These are phyloP conservation scores for Akabosia matsudoensis DNA, from an alignment of 1,140 invertebrate genomes.

Conservation along the genomic window DNA sequence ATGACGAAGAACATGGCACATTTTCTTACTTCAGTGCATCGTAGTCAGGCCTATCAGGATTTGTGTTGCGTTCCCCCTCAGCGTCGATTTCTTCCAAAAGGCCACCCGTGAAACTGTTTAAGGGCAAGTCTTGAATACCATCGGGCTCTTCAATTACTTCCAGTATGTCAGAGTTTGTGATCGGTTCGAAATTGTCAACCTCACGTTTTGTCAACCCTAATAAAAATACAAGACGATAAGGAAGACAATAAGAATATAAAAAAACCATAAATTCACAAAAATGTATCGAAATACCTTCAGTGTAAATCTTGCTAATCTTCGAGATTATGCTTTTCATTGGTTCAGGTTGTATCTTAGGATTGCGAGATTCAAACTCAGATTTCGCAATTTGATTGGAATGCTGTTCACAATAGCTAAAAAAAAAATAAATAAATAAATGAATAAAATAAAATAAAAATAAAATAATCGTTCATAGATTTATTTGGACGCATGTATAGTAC, in stretches of 20 bases:
- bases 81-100: background rate
- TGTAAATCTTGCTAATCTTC: background rate
- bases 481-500: background rate
- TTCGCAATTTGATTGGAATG: background rate
- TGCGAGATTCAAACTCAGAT: background rate
- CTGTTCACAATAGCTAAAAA: conserved; percentile 1
- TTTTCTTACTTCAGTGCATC: conserved; percentile 5
- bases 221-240: background rate
- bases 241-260: background rate
- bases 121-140: background rate
- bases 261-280: background rate
- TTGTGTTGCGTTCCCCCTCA: conserved; percentile 5
- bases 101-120: background rate
- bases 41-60: conserved; percentile 8
- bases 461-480: background rate
- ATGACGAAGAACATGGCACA: too few species aligned
- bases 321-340: background rate
- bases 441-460: background rate
- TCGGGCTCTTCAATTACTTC: background rate
- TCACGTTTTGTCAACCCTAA: background rate
- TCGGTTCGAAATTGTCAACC: background rate
- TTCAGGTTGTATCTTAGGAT: background rate
- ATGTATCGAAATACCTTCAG: background rate
- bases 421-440: background rate
- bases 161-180: background rate